phyloP scores from a whole-genome alignment of 2,797 vertebrate genomes.

The Brotula barbata region DNA sequence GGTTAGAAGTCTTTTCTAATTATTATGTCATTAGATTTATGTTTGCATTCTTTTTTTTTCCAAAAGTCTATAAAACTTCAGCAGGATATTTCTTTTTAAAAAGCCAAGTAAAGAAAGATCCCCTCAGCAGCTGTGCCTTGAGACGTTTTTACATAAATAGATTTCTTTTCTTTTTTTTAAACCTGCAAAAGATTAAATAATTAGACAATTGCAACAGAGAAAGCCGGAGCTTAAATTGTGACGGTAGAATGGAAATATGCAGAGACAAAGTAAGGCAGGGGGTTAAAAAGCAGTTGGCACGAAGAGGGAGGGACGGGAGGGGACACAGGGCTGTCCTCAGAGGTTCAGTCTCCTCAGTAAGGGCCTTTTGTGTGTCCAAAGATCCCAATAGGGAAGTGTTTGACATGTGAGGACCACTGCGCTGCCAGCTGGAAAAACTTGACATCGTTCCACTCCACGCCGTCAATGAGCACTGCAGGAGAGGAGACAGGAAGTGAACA shows the following conservation, averaged over 20 bases:
- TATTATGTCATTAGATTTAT: conserved; percentile 55
- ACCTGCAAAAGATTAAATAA: conserved; percentile 65
- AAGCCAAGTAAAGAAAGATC: conserved; percentile 68
- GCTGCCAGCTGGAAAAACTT: conserved; percentile 99
- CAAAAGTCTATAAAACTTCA: conserved; percentile 73
- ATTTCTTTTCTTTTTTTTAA: conserved; percentile 31
- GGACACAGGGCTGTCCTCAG: conserved; percentile 47
- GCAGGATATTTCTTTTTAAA: conserved; percentile 66
- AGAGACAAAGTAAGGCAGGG: neutral
- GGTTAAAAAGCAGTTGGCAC: conserved; percentile 69
- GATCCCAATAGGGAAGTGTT: conserved; percentile 96
- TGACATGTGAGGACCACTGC: conserved; percentile 98
- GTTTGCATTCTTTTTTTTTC: conserved; percentile 23
- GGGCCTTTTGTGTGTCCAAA: conserved; percentile 93
- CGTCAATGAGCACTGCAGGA: conserved; percentile 90
- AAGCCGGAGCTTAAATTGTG: conserved; percentile 70
- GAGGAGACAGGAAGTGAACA: conserved; percentile 27
- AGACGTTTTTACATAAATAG: conserved; percentile 69
- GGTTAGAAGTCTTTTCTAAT: conserved; percentile 58
- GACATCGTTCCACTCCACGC: conserved; percentile 97
- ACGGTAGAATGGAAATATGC: conserved; percentile 48
- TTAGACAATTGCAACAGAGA: conserved; percentile 48
- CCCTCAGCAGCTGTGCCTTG: conserved; percentile 55
- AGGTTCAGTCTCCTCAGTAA: conserved; percentile 80
- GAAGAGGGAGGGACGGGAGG: conserved; percentile 19